Evolutionary conservation across 2,797 vertebrate species (phyloP), one percentile per base, ranked within the genome.

Genomic region (Onychomys torridus): DNA sequence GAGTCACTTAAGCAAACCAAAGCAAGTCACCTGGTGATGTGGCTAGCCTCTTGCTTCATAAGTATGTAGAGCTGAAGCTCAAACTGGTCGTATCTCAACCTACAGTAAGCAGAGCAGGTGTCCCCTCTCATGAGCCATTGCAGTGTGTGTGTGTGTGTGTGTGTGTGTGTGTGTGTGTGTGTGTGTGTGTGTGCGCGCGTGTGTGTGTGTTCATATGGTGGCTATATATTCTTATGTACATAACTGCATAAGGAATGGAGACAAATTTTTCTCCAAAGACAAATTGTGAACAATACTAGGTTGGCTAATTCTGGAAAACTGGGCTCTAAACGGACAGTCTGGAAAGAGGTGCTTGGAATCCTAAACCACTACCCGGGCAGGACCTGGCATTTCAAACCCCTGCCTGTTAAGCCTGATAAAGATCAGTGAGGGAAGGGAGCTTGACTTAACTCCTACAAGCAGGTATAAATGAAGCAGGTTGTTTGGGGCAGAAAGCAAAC

Each of bases 391-490:
- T 55, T 67, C 14, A 23, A 49, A 1, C 21, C 4, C n/a, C 0
- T 2, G 3, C 59, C 2, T 16, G 17, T 25, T 34, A 73, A 46
- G 17, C 7, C 4, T 4, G 19, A 9, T 10, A 0, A 67, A 78
- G 52, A 16, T 23, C 46, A 19, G 2, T 34, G 43, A 46, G 46
- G 4, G 29, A 12, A 21, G 2, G 7, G 65, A 43, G 2, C 32
- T 3, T 32, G 32, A 3, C 32, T 3, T n/a, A 1, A 0, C 17
- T 55, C 23, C 3, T 2, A 29, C 10, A 81, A 37, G 10, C 25
- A 25, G 77, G 29, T 14, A 0, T 1, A 8, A 34, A 14, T 7
- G 10, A 69, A 43, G 57, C 34, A 5, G 32, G 29, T 0, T 6
- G 3, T 4, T 13, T 19, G 9, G 25, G 25, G 19, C 1, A 2